phyloP scores from a whole-genome alignment of 2,797 vertebrate genomes.

The Spinus pinus region DNA sequence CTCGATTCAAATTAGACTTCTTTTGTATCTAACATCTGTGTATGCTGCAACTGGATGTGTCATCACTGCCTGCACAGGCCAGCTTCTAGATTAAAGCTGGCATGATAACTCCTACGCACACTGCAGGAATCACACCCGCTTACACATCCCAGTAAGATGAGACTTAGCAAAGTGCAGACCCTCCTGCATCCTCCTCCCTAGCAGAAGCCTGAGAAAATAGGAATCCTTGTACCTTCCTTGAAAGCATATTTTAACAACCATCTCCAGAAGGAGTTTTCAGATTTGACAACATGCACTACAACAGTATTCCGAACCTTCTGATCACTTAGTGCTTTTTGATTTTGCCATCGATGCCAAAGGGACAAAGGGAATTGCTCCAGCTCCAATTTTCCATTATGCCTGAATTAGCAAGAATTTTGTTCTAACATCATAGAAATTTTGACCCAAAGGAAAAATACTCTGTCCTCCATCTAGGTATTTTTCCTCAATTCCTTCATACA shows the following conservation, averaged over 20 bases:
- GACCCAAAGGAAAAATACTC: background rate
- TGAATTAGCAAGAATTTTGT: background rate
- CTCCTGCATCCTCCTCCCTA: background rate
- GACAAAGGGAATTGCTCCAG: background rate
- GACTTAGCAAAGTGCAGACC: background rate
- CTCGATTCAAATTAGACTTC: slow-evolving; percentile 31
- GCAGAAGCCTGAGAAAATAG: background rate
- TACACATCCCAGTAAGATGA: background rate
- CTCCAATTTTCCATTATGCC: background rate
- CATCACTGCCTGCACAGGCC: background rate
- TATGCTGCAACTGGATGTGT: background rate
- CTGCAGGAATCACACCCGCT: background rate
- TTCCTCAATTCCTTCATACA: background rate
- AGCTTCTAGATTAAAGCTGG: background rate
- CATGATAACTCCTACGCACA: background rate
- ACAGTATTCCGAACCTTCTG: background rate
- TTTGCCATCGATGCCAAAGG: background rate
- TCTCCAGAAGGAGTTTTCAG: background rate
- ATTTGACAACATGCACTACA: background rate
- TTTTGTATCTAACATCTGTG: slow-evolving; percentile 41
- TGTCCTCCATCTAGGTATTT: background rate
- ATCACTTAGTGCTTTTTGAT: background rate
- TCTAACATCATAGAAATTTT: background rate
- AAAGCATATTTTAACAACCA: background rate
- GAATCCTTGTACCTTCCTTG: background rate